phyloP scores from a whole-genome alignment of 2,888 invertebrate species.

The Lacanobia wlatinum region DNA sequence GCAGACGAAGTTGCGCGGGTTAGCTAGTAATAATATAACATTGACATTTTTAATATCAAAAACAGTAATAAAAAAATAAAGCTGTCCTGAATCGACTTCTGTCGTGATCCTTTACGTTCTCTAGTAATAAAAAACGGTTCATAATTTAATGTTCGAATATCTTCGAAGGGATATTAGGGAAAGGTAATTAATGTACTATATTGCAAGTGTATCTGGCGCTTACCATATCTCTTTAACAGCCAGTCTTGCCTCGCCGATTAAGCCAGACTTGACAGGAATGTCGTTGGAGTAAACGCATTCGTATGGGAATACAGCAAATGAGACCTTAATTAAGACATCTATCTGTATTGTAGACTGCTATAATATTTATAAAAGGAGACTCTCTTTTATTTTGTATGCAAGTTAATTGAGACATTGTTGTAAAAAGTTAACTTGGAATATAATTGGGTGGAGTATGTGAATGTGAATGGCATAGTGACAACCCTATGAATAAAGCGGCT shows the following conservation, averaged over 20 bases:
- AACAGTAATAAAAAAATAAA: too few relatives aligned
- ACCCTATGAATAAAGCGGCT: conserved; percentile 12
- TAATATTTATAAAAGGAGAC: conserved; percentile 57
- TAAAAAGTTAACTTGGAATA: conserved; percentile 47
- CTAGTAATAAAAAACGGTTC: too few relatives aligned
- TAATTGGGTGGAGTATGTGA: conserved; percentile 44
- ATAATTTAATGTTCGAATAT: too few relatives aligned
- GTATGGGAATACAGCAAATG: conserved; percentile 60
- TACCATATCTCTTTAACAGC: conserved; percentile 1
- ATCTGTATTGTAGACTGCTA: conserved; percentile 57
- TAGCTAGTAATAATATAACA: too few relatives aligned
- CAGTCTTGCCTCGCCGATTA: conserved; percentile 37
- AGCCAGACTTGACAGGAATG: conserved; percentile 58
- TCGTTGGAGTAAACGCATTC: conserved; percentile 49
- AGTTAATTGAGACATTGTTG: conserved; percentile 55
- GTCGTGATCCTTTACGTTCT: too few relatives aligned
- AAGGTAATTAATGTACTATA: too few relatives aligned
- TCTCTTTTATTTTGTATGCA: conserved; percentile 46
- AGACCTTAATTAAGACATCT: conserved; percentile 67
- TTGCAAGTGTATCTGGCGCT: too few relatives aligned
- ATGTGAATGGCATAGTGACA: conserved; percentile 23
- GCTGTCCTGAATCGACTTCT: too few relatives aligned
- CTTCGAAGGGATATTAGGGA: too few relatives aligned
- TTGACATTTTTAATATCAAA: too few relatives aligned
- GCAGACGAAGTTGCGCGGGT: too few relatives aligned